phyloP scores from a whole-genome alignment of 1,140 invertebrate genomes.

The Penaeus indicus region DNA sequence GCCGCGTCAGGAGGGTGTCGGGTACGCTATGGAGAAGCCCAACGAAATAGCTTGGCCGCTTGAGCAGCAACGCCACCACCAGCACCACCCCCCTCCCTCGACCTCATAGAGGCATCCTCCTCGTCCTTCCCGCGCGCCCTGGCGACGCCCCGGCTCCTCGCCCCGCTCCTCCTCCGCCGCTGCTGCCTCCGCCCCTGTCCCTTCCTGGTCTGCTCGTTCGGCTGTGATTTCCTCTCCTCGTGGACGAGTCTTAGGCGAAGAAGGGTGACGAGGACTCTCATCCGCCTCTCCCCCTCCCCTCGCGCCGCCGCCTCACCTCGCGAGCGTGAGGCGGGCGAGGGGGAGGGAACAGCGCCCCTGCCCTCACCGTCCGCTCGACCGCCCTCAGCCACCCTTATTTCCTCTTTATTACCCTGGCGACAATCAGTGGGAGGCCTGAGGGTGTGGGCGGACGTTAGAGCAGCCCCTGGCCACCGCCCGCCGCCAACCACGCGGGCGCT shows the following conservation, averaged over 20 bases:
- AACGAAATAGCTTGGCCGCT: not conserved
- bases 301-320: too few species aligned
- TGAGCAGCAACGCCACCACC: not conserved
- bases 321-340: too few species aligned
- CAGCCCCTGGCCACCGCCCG: not conserved
- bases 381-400: constrained; percentile 4
- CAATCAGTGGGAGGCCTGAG: constrained; percentile 45
- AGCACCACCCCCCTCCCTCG: too few species aligned
- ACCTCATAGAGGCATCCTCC: too few species aligned
- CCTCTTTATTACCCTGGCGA: constrained; percentile 36
- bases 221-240: constrained; percentile 23
- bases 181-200: too few species aligned
- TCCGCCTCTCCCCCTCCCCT: too few species aligned
- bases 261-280: too few species aligned
- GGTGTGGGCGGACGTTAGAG: not conserved
- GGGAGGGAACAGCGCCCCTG: not conserved
- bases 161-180: too few species aligned
- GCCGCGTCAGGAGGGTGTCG: not conserved
- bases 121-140: too few species aligned
- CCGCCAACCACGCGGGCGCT: not conserved
- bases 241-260: constrained; percentile 2
- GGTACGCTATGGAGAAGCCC: not conserved
- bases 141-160: too few species aligned
- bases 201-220: constrained; percentile 1
- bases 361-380: not conserved